These are phyloP conservation scores for Corydoras maculifer DNA, from an alignment of 2,113 vertebrate genomes.

Conservation along the genomic window DNA sequence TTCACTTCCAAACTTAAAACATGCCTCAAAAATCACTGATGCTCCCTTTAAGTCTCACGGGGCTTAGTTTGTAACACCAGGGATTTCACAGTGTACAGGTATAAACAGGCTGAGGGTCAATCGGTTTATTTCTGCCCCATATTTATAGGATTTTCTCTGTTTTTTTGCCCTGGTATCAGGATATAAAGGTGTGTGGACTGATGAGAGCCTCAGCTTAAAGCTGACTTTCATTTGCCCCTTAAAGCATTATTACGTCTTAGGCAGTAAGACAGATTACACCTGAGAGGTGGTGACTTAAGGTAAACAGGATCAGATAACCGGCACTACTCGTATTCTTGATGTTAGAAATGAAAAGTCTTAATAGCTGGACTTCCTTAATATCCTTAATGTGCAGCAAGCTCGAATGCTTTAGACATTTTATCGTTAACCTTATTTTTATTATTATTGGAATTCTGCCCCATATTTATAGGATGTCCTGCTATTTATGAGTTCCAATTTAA, in stretches of 20 bases:
- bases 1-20: too few relatives aligned
- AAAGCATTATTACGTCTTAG: constrained; percentile 13
- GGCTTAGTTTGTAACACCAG: neutral
- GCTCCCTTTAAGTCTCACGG: neutral
- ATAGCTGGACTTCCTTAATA: too few relatives aligned
- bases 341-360: too few relatives aligned
- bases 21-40: neutral
- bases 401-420: too few relatives aligned
- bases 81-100: constrained; percentile 14
- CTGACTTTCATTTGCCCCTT: constrained; percentile 25
- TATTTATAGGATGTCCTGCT: too few relatives aligned
- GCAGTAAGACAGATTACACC: constrained; percentile 33
- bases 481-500: too few relatives aligned
- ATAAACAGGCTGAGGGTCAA: constrained; percentile 24
- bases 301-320: constrained; percentile 39
- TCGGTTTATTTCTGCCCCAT: constrained; percentile 23
- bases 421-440: too few relatives aligned
- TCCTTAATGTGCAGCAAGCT: too few relatives aligned
- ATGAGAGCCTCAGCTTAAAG: neutral
- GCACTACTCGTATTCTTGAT: too few relatives aligned
- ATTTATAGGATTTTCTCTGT: constrained; percentile 12
- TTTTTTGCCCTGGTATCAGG: neutral
- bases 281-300: constrained; percentile 23
- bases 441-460: too few relatives aligned
- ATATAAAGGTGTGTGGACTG: constrained; percentile 5